Percentiles rank a stretch among this genome's conserved stretches.
These are phyloP conservation scores for Aldabrachelys gigantea DNA, from an alignment of 2,113 vertebrate genomes.

Conservation along the genomic window DNA sequence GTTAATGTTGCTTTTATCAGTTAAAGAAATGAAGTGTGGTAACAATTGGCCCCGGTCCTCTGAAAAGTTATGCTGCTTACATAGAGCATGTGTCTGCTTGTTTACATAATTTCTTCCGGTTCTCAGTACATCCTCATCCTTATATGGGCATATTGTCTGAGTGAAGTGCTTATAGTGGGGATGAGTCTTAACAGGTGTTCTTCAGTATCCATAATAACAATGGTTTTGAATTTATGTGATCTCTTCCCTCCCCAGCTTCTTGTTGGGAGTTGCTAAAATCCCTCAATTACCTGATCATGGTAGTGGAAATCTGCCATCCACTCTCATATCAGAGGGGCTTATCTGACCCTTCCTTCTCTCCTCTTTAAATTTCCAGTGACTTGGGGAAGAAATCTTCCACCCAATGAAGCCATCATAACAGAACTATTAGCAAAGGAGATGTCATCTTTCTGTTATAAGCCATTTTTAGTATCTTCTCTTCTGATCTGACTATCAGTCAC, in stretches of 20 bases:
- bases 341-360: not conserved
- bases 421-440: not conserved
- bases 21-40: not conserved
- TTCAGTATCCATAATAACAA: not conserved
- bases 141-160: not conserved
- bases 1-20: not conserved
- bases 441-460: not conserved
- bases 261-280: not conserved
- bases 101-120: not conserved
- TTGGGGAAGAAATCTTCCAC: not conserved
- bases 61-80: not conserved
- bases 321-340: not conserved
- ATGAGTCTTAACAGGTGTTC: not conserved
- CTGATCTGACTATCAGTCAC: not conserved
- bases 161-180: not conserved
- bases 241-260: not conserved
- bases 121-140: not conserved
- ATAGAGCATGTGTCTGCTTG: not conserved
- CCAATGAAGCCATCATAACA: not conserved
- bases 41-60: not conserved
- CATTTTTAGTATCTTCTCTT: not conserved
- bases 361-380: not conserved
- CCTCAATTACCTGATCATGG: not conserved
- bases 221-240: not conserved
- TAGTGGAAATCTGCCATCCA: not conserved